Evolutionary conservation across 2,888 invertebrate species (phyloP), one percentile per base, ranked within the genome.

Genomic region (Morpho achilles): DNA sequence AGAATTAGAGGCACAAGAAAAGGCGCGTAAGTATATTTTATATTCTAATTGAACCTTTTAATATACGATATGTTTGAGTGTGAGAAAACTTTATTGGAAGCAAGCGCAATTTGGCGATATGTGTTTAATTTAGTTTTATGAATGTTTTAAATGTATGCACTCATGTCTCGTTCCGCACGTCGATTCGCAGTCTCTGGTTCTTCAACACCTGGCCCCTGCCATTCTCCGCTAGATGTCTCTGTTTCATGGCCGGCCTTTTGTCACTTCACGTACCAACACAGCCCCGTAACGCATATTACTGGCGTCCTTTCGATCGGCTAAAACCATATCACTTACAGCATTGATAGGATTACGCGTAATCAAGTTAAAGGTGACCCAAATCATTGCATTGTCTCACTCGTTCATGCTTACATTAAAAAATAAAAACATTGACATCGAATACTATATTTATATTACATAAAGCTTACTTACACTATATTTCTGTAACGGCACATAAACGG

Each of bases 171-270:
- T 90, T 89, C 78, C 90, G 82, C 65, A 87, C 82, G 72, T 89
- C 89, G 70, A 87, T 84, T 71, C 84, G 84, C 73, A 90, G 88
- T 85, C 88, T 89, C 73, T 87, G 87, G 75, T 82, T 79, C 87
- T 88, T 89, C 70, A 77, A 79, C 87, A 80, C 87, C 88, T 81
- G 81, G 89, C 89, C 86, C 82, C 88, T 78, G 76, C 80, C 86
- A 73, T 79, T 80, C 75, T 79, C 76, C 74, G 72, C 74, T 68
- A 79, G 77, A 67, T 84, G 76, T 80, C 82, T 78, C 77, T 81
- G 79, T 82, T 83, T 90, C 90, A 90, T 90, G 89, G 90, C 90
- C 88, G 84, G 82, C 87, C 87, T 86, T 83, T 78, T 77, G 69
- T 81, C 84, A 88, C 87, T 86, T 79, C 75, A 80, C 80, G 76